Evolutionary conservation across 2,113 vertebrate genomes (phyloP), one percentile per base, ranked within the genome.

Genomic region (Arenaria interpres): DNA sequence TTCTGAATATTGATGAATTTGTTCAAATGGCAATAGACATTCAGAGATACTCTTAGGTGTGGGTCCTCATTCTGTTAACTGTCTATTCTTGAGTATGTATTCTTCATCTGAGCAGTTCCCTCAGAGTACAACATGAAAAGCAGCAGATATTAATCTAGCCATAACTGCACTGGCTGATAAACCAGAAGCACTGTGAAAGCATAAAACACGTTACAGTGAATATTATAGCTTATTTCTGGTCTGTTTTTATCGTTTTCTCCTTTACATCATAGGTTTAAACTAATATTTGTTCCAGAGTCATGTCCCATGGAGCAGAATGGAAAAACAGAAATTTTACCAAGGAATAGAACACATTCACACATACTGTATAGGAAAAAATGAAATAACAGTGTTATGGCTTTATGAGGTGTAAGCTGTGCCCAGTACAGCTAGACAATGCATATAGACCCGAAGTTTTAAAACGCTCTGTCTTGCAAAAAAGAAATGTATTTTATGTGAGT

Each of bases 271-370:
- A 63, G 54, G 25, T 80, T 96, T 89, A 75, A 90, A 75, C 51
- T 86, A 84, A 56, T 90, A 80, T 71, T 93, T 95, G 46, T 92
- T 93, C 56, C 64, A 81, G 56, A 92, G 64, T 83, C 33, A 32
- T 53, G 41, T 89, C 69, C 60, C 43, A 71, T 41, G 24, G 46
- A 93, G 30, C 21, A 90, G 79, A 96, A 84, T 48, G 64, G 90
- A 93, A 96, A 95, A 95, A 4, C 25, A 93, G 35, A 71, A 89
- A 89, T 89, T 96, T 91, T 88, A 88, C 37, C 22, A 73, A 95
- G 67, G 45, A 92, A 76, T 71, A 95, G 68, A 86, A 91, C 33
- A 48, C 23, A 53, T 83, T 95, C 59, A 77, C 33, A 83, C 75
- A 86, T 69, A 86, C 7, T 25, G 39, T 18, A 64, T 51, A 81